These are phyloP conservation scores for Dreissena rostriformis DNA, from an alignment of 1,140 invertebrate species.

Conservation along the genomic window DNA sequence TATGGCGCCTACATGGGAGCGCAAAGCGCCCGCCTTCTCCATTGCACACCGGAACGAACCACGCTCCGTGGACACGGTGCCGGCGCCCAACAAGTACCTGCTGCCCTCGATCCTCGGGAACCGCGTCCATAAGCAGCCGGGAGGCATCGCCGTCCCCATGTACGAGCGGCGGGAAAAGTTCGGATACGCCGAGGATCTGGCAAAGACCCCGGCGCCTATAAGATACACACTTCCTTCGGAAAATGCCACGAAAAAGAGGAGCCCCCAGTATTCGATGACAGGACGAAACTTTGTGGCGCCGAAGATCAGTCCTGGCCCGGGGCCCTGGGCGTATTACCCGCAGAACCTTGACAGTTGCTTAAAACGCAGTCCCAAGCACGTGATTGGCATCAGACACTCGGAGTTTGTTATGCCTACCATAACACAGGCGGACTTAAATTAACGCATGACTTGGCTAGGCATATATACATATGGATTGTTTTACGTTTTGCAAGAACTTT, in stretches of 20 bases:
- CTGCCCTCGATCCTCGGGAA: slow-evolving; percentile 32
- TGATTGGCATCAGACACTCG: slow-evolving; percentile 42
- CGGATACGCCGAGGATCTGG: slow-evolving; percentile 50
- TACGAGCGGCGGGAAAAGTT: slow-evolving; percentile 29
- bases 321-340: slow-evolving; percentile 49
- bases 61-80: slow-evolving; percentile 13
- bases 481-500: too few relatives aligned
- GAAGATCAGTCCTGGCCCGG: slow-evolving; percentile 23
- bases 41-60: slow-evolving; percentile 27
- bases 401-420: slow-evolving; percentile 37
- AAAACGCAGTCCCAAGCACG: slow-evolving; percentile 18
- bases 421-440: slow-evolving; percentile 7
- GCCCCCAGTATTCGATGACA: slow-evolving; percentile 37
- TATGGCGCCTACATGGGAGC: slow-evolving; percentile 16
- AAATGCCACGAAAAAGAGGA: slow-evolving; percentile 18
- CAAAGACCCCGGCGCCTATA: slow-evolving; percentile 45
- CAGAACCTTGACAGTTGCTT: slow-evolving; percentile 47
- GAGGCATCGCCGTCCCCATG: slow-evolving; percentile 6
- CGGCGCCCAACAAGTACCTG: slow-evolving; percentile 31
- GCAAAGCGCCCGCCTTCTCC: slow-evolving; percentile 30
- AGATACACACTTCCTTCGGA: slow-evolving; percentile 29
- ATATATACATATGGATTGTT: too few relatives aligned
- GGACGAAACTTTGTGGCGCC: slow-evolving; percentile 13
- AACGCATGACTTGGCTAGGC: background rate
- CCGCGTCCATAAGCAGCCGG: slow-evolving; percentile 23